Base-by-base conservation (phyloP, 2,113 vertebrate genomes). In the Isurus oxyrinchus region DNA sequence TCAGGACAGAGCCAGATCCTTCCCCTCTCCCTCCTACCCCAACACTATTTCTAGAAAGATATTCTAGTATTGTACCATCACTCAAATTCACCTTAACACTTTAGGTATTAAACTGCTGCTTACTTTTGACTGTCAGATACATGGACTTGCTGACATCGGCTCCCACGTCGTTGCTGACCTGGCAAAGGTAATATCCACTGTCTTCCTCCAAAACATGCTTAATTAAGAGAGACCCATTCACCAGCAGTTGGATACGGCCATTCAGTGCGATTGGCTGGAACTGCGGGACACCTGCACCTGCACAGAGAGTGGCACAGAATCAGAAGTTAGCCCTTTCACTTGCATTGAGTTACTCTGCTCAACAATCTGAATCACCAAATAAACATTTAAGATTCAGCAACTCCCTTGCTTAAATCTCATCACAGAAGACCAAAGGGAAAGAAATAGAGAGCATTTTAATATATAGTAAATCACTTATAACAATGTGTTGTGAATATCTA, bases 101-200 rank as follows among this genome's bases (percentile, higher is more conserved):
- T 35, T 19, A 63, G 90, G 59, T 10, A 94, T n/a, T 40, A 63
- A 94, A 94, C 23, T n/a, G 8, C 40, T 94, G 16, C 99, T 99
- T 99, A 99, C 99, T 99, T 99, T 99, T 99, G 97, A 99, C 99
- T 96, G 99, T 99, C 98, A 99, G 99, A 98, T 99, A 99, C 99
- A 99, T 99, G 98, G 99, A 99, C 98, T 99, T 99, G 99, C 99
- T 99, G 99, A 99, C 99, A 97, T 99, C 99, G 87, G 99, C 99
- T 97, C 99, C 99, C 98, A 99, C 99, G 97, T 99, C 99, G 98
- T 99, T 99, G 99, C 99, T 99, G 99, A 99, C 99, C 98, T 99
- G 99, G 98, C 99, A 99, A 97, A 99, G 99, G 98, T 99, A 99
- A 98, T 99, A 99, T 97, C 99, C 99, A 93, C 98, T 99, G 98